Conservation (phyloP, 2,797 vertebrate species). For the Limosa lapponica region DNA sequence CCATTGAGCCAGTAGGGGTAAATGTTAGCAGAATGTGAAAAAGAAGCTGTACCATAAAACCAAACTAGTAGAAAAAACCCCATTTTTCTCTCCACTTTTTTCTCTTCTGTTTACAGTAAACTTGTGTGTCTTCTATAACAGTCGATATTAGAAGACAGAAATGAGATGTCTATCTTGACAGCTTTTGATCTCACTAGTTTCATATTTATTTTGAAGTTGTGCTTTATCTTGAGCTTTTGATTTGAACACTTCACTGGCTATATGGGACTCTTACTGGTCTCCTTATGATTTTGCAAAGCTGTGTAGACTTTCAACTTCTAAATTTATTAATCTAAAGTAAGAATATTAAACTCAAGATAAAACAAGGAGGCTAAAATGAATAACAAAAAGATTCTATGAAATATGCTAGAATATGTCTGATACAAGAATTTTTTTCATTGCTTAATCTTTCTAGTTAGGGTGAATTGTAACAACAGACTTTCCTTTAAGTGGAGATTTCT, state of each 20-base stretch:
- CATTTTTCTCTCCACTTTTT: neutral
- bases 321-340: neutral
- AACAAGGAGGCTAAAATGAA: neutral
- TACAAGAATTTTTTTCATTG: neutral
- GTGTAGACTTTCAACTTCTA: neutral
- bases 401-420: neutral
- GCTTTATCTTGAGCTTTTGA: neutral
- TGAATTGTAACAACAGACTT: neutral
- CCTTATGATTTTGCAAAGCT: neutral
- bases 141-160: neutral
- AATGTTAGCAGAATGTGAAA: neutral
- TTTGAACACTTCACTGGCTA: neutral
- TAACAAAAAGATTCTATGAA: neutral
- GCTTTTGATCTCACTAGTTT: conserved; percentile 6
- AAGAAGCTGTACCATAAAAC: neutral
- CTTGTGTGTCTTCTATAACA: neutral
- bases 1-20: neutral
- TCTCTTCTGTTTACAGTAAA: neutral
- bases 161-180: neutral
- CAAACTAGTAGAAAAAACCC: neutral
- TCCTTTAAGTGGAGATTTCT: neutral
- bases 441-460: neutral
- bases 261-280: neutral
- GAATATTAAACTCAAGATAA: neutral
- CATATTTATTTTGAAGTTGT: conserved; percentile 10